A percentile compares a stretch with the other conserved stretches of the same genome.
phyloP scores from a whole-genome alignment of 2,888 invertebrate species.

The Stenotaenia linearis region DNA sequence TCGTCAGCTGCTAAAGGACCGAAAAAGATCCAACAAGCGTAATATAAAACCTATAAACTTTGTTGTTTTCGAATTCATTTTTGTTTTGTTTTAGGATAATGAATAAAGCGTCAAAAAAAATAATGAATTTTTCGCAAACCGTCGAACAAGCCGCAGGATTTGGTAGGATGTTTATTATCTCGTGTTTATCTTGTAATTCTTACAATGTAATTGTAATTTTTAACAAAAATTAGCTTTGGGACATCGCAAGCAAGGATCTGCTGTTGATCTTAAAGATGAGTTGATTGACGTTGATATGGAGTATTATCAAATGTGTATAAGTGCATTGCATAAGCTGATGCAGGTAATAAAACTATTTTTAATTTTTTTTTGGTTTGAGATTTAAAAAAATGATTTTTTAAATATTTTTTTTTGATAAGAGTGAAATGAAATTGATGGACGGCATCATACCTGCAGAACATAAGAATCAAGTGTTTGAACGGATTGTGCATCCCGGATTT shows the following conservation, averaged over 20 bases:
- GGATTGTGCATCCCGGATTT: conserved; percentile 75
- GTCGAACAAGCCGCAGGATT: conserved; percentile 68
- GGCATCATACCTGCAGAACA: conserved; percentile 76
- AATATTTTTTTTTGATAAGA: no score
- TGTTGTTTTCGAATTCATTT: neutral
- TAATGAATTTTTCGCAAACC: conserved; percentile 77
- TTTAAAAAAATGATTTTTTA: no score
- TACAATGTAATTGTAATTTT: neutral
- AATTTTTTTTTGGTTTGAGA: no score
- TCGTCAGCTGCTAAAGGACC: conserved; percentile 68
- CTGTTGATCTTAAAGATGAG: conserved; percentile 35
- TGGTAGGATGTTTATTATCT: conserved; percentile 51
- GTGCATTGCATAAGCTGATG: conserved; percentile 76
- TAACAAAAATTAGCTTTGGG: conserved; percentile 32
- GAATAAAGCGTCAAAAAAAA: conserved; percentile 53
- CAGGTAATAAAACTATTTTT: no score
- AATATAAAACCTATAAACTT: conserved; percentile 44
- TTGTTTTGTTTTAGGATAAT: conserved; percentile 40
- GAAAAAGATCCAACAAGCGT: conserved; percentile 75
- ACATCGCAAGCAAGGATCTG: conserved; percentile 38
- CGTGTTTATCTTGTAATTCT: no score
- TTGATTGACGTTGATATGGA: conserved; percentile 59
- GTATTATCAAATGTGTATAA: conserved; percentile 72
- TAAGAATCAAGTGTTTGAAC: conserved; percentile 75
- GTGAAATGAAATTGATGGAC: conserved; percentile 74